These are phyloP conservation scores for Drosophila lowei DNA, from an alignment of 1,140 invertebrate genomes.

Conservation along the genomic window DNA sequence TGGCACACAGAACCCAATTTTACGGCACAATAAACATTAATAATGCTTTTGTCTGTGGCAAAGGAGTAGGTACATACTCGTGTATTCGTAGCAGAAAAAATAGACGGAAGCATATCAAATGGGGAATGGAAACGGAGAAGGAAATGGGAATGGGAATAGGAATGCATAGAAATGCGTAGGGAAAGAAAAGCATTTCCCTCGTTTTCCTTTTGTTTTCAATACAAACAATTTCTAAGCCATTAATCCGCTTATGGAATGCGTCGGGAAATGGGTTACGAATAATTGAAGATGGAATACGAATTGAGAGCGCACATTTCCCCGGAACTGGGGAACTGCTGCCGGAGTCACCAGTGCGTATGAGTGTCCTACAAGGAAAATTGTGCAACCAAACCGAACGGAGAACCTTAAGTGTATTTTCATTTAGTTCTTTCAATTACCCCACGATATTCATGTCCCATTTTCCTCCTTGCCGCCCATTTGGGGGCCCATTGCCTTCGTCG, in stretches of 20 bases:
- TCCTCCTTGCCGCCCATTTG: background rate
- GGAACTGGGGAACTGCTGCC: no score
- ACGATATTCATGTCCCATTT: no score
- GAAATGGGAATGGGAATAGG: background rate
- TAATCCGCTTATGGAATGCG: constrained; percentile 20
- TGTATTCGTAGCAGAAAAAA: no score
- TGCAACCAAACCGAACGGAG: no score
- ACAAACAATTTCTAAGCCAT: constrained; percentile 17
- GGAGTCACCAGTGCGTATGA: no score
- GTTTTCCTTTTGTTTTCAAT: background rate
- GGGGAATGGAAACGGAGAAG: background rate
- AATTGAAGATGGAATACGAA: background rate
- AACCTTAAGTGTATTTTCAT: no score
- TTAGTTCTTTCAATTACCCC: no score
- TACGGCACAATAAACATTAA: constrained; percentile 52
- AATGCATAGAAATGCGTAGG: constrained; percentile 1
- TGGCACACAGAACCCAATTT: constrained; percentile 36
- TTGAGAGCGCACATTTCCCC: no score
- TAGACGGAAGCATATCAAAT: no score
- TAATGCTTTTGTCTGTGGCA: constrained; percentile 20
- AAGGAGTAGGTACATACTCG: background rate
- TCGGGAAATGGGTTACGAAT: constrained; percentile 4
- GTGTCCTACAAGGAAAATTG: no score
- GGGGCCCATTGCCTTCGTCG: background rate
- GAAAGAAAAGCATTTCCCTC: constrained; percentile 1